Evolutionary conservation across 2,797 vertebrate species (phyloP).

Genomic region (Anas georgica): DNA sequence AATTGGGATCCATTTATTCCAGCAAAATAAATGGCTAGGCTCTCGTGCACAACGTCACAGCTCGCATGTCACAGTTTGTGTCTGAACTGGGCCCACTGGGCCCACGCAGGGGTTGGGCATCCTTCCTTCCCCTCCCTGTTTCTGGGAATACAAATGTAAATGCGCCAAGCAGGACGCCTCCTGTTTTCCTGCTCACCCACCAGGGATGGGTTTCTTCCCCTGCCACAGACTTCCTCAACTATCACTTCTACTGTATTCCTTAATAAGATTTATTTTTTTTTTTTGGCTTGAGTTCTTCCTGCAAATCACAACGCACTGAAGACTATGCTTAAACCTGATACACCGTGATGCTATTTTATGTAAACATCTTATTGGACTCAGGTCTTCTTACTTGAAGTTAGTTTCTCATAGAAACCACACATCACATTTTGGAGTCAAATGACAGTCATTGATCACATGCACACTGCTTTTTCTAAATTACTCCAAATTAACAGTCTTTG

Average conservation of each 20-base stretch:
- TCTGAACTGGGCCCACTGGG: background rate
- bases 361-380: background rate
- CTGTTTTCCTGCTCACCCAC: accelerated
- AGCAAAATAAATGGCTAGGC: background rate
- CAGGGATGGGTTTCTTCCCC: background rate
- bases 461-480: background rate
- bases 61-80: background rate
- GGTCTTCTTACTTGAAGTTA: background rate
- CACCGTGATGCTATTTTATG: background rate
- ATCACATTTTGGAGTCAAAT: background rate
- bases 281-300: background rate
- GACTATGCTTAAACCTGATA: background rate
- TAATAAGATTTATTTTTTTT: background rate
- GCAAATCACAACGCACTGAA: background rate
- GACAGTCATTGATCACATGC: background rate
- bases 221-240: background rate
- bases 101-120: accelerated
- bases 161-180: background rate
- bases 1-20: background rate
- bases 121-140: background rate
- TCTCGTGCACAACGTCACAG: background rate
- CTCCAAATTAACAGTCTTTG: background rate
- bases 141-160: background rate
- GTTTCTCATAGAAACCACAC: background rate
- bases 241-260: background rate